Percentiles rank a stretch among this genome's conserved stretches.
Conservation (phyloP, 2,113 vertebrate species). For the Desmodus rotundus region DNA sequence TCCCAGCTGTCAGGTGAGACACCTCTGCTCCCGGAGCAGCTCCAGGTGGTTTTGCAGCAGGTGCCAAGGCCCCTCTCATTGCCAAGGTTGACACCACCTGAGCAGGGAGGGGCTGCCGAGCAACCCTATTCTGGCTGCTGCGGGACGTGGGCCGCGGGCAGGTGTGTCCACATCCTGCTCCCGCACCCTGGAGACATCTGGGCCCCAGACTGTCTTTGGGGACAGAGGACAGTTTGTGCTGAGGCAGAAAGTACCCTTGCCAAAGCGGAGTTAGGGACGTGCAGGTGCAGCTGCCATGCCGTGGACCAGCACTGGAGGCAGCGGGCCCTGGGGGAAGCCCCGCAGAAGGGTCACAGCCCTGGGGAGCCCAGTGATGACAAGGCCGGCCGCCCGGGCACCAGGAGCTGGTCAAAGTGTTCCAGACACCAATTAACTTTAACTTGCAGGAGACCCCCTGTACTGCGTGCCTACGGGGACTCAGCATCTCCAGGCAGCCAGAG, state of each 20-base stretch:
- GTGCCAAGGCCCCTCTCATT: not conserved
- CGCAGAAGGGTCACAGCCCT: not conserved
- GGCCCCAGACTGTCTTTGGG: not conserved
- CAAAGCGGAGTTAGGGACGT: too few relatives aligned
- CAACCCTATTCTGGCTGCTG: accelerated
- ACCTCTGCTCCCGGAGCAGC: too few relatives aligned
- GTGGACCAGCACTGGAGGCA: not conserved
- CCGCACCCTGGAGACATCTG: accelerated
- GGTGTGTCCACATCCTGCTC: not conserved
- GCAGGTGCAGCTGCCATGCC: not conserved
- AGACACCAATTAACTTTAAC: too few relatives aligned
- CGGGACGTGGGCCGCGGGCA: accelerated
- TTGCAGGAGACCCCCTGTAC: not conserved
- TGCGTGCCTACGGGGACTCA: accelerated
- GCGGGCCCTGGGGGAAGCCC: accelerated
- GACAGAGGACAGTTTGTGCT: not conserved
- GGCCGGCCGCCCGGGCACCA: not conserved
- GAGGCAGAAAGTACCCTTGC: not conserved
- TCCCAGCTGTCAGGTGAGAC: not conserved
- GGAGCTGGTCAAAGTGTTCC: not conserved
- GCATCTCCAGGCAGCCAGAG: not conserved
- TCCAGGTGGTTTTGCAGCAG: not conserved
- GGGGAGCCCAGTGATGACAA: not conserved
- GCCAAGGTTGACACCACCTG: not conserved
- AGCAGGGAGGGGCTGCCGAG: not conserved